phyloP scores from a whole-genome alignment of 1,140 invertebrate genomes.

The Leptinotarsa lineolata region DNA sequence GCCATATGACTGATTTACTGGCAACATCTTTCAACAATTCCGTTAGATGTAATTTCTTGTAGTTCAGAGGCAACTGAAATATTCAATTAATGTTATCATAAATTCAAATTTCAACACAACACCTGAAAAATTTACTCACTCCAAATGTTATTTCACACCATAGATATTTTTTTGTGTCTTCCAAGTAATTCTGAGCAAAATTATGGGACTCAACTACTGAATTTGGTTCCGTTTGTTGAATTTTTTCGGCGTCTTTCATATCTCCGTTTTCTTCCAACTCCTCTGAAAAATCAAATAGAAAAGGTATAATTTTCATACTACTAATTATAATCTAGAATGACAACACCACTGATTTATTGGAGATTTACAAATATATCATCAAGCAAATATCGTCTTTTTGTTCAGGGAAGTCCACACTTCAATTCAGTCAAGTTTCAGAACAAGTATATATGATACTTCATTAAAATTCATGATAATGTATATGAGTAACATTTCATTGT shows the following conservation, averaged over 20 bases:
- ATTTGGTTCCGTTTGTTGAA: constrained; percentile 69
- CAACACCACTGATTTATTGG: too few species aligned
- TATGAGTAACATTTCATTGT: too few species aligned
- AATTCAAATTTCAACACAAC: constrained; percentile 54
- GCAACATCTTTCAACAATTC: constrained; percentile 78
- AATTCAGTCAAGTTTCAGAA: too few species aligned
- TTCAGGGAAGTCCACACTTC: too few species aligned
- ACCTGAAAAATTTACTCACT: constrained; percentile 55
- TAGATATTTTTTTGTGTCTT: constrained; percentile 70
- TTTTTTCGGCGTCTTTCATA: constrained; percentile 61
- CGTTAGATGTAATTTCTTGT: constrained; percentile 75
- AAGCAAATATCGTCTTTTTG: too few species aligned
- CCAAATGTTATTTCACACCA: constrained; percentile 76
- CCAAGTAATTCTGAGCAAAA: constrained; percentile 71
- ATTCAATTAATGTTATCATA: constrained; percentile 43
- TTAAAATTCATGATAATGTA: too few species aligned
- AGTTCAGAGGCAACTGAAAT: constrained; percentile 66
- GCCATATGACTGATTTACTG: constrained; percentile 74
- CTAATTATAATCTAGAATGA: too few species aligned
- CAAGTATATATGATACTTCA: too few species aligned
- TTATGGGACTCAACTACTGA: constrained; percentile 57
- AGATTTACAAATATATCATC: too few species aligned
- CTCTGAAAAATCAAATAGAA: constrained; percentile 5
- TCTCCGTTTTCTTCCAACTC: constrained; percentile 56
- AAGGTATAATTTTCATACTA: too few species aligned